phyloP scores from a whole-genome alignment of 2,113 vertebrate species.

The Pterocles burchelli region DNA sequence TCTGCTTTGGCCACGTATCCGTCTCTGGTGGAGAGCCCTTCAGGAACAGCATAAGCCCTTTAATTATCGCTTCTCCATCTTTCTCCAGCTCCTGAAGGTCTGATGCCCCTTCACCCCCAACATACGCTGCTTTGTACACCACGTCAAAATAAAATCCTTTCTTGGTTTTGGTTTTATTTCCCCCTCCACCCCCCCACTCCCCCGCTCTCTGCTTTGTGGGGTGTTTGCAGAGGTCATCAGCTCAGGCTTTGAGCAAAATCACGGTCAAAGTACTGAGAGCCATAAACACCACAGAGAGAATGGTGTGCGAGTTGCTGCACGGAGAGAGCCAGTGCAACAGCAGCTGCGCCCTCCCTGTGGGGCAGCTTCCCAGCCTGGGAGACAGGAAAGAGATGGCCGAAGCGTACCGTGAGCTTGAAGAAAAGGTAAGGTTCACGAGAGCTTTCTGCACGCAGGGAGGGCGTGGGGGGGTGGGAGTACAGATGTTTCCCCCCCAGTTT shows the following conservation, averaged over 20 bases:
- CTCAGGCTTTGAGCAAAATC: constrained; percentile 86
- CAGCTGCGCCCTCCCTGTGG: not conserved
- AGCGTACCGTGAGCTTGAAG: constrained; percentile 80
- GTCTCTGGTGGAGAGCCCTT: constrained; percentile 12
- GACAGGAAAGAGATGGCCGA: constrained; percentile 33
- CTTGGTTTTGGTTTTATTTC: not conserved
- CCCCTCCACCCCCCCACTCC: not conserved
- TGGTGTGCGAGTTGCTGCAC: constrained; percentile 71
- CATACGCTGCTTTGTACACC: not conserved
- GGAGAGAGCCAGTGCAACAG: not conserved
- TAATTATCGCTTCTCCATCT: not conserved
- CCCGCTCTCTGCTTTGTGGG: constrained; percentile 54
- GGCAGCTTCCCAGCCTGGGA: not conserved
- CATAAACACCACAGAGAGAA: constrained; percentile 83
- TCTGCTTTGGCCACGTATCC: not conserved
- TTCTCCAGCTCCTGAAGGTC: not conserved
- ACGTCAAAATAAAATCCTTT: constrained; percentile 26
- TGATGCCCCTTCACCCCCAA: not conserved
- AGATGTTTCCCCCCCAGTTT: fast-evolving
- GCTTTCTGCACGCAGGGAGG: not conserved
- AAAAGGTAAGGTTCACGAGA: constrained; percentile 78
- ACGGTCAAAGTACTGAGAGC: constrained; percentile 84
- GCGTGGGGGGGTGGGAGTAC: not conserved
- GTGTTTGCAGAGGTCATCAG: constrained; percentile 79
- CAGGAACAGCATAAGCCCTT: not conserved